Evolutionary conservation across 2,888 invertebrate genomes (phyloP), one percentile per base, ranked within the genome.

Genomic region (Dynastes tityus): DNA sequence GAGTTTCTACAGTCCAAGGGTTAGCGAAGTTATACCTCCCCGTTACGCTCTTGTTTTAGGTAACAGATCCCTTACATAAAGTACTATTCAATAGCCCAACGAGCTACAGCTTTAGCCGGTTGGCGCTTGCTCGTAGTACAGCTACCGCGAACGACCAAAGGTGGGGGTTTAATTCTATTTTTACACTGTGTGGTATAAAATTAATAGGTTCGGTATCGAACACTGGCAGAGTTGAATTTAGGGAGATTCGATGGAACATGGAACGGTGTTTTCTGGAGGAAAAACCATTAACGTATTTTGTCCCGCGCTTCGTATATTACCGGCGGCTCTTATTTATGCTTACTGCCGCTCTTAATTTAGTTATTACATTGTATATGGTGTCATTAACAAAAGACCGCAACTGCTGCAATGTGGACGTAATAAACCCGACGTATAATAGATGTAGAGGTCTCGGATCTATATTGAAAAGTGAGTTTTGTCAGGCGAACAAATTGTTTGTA

Each of bases 201-300:
- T 85, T 85, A 85, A 85, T 84, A 83, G 84, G 82, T 76, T 82
- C 82, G 81, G 82, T 84, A 84, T 84, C 84, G 85, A 83, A 82
- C 78, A 80, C 81, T 80, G 81, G 83, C 84, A 84, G 84, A 83
- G 84, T 83, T 84, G 83, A 84, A 82, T 82, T 82, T 75, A 79
- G 78, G 70, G 83, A 83, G 83, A 83, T 82, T 80, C 82, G 82
- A 78, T 78, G 78, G 79, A 80, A 81, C 80, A 78, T 78, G 79
- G 79, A 80, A 81, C 80, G 80, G 81, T 80, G 80, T 82, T 70
- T 67, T 71, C 71, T 73, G 29, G 80, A 79, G 80, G 81, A 83
- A 83, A 58, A 73, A 73, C 58, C 73, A 73, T 73, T 73, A 73
- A 45, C 58, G 73, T 73, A 73, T 55, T 73, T 58, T 73, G 58